A percentile compares a stretch with the other conserved stretches of the same genome.
Evolutionary conservation across 2,113 vertebrate genomes (phyloP).

Genomic region (Lophius piscatorius): DNA sequence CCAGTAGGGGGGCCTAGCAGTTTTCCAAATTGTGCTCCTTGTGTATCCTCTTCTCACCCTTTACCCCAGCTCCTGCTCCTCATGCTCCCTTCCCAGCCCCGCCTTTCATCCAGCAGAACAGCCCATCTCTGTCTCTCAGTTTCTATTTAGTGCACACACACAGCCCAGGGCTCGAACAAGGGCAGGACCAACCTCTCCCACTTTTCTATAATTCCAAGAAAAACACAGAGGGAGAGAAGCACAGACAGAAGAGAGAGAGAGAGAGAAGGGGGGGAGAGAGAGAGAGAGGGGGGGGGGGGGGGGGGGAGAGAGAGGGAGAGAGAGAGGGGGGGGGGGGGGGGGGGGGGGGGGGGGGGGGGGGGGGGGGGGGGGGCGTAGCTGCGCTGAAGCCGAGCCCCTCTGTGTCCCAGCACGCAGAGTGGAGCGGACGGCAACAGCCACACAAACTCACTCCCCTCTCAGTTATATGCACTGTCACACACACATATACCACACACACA

Average conservation of each 20-base stretch:
- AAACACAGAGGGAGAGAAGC: slow-evolving; percentile 76
- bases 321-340: slow-evolving; percentile 59
- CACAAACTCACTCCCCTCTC: slow-evolving; percentile 73
- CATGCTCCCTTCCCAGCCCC: slow-evolving; percentile 40
- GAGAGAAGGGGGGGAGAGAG: too few species aligned
- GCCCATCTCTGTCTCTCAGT: slow-evolving; percentile 44
- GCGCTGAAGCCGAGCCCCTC: slow-evolving; percentile 78
- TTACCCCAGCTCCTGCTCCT: slow-evolving; percentile 43
- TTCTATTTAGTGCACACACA: slow-evolving; percentile 37
- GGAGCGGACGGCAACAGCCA: slow-evolving; percentile 79
- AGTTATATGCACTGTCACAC: slow-evolving; percentile 72
- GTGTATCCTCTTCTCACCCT: slow-evolving; percentile 60
- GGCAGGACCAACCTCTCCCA: slow-evolving; percentile 61
- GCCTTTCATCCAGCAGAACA: slow-evolving; percentile 48
- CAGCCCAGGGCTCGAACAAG: not conserved
- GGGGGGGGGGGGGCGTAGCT: slow-evolving; percentile 68
- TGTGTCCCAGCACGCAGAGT: slow-evolving; percentile 73
- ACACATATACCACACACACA: slow-evolving; percentile 58
- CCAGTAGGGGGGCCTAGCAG: slow-evolving; percentile 84
- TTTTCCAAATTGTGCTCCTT: slow-evolving; percentile 49
- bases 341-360: slow-evolving; percentile 52
- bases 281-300: slow-evolving; percentile 54
- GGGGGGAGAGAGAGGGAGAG: slow-evolving; percentile 29
- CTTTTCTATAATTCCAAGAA: slow-evolving; percentile 82
- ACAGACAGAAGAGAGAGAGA: slow-evolving; percentile 20